Evolutionary conservation across 2,888 invertebrate genomes (phyloP).

Genomic region (Meloe dianella): DNA sequence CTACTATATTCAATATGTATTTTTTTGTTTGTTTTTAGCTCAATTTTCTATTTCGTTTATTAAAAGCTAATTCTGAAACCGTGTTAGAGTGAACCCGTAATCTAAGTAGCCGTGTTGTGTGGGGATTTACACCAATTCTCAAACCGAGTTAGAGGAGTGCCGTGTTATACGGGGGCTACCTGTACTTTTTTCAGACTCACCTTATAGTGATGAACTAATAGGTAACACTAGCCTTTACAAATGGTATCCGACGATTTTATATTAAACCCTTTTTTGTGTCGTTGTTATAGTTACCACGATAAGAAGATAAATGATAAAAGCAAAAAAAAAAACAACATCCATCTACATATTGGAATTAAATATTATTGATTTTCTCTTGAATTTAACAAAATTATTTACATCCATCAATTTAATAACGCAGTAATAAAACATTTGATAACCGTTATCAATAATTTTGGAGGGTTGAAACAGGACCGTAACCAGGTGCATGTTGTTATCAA

Average conservation of each 20-base stretch:
- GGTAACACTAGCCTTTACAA: neutral
- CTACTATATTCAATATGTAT: no score
- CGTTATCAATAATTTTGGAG: constrained; percentile 26
- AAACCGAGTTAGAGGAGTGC: no score
- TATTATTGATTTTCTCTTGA: constrained; percentile 33
- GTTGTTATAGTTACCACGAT: constrained; percentile 45
- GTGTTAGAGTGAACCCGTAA: no score
- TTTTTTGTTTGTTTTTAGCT: no score
- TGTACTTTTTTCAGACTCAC: neutral
- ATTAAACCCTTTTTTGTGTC: constrained; percentile 27
- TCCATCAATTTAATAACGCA: neutral
- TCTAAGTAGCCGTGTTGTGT: no score
- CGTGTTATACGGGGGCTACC: no score
- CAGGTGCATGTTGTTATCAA: neutral
- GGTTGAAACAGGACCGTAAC: constrained; percentile 12
- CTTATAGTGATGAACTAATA: neutral
- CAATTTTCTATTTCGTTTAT: no score
- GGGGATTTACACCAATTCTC: no score
- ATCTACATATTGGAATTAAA: constrained; percentile 10
- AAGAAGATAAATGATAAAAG: constrained; percentile 29
- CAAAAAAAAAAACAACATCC: no score
- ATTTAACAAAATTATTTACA: constrained; percentile 24
- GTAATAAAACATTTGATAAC: constrained; percentile 24
- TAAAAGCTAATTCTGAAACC: no score
- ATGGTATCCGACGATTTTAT: constrained; percentile 34